Evolutionary conservation across 2,797 vertebrate species (phyloP).

Genomic region (Spheniscus humboldti): DNA sequence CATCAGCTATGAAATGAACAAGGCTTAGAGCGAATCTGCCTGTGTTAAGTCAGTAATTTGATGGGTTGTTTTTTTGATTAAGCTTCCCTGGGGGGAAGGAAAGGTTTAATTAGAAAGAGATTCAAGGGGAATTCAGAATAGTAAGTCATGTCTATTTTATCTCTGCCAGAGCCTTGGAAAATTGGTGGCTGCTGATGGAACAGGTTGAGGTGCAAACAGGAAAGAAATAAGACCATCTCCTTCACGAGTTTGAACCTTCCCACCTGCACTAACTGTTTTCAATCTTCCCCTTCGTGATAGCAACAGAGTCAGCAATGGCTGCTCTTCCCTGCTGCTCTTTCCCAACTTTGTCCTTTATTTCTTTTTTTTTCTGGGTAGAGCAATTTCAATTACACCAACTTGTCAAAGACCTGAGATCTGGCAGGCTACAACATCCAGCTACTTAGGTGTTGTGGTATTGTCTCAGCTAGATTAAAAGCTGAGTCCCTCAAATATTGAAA

Average conservation of each 20-base stretch:
- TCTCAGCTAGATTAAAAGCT: not conserved
- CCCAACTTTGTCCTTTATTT: not conserved
- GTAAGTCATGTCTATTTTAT: not conserved
- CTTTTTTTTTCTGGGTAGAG: not conserved
- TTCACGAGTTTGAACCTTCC: not conserved
- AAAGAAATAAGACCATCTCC: not conserved
- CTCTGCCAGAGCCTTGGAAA: not conserved
- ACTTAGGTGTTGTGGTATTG: not conserved
- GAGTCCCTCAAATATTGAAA: not conserved
- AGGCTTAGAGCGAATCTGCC: not conserved
- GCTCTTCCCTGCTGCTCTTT: not conserved
- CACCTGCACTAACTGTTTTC: not conserved
- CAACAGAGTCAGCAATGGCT: not conserved
- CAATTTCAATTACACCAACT: not conserved
- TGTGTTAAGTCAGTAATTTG: not conserved
- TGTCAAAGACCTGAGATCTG: not conserved
- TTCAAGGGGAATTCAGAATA: not conserved
- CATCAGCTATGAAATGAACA: not conserved
- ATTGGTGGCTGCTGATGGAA: not conserved
- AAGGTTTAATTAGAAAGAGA: slow-evolving; percentile 44
- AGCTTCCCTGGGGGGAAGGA: not conserved
- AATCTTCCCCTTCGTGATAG: not conserved
- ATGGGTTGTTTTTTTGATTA: slow-evolving; percentile 6
- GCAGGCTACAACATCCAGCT: not conserved
- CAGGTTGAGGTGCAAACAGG: not conserved